Base-by-base conservation (phyloP, 1,140 invertebrate species). In the Trissolcus basalis region DNA sequence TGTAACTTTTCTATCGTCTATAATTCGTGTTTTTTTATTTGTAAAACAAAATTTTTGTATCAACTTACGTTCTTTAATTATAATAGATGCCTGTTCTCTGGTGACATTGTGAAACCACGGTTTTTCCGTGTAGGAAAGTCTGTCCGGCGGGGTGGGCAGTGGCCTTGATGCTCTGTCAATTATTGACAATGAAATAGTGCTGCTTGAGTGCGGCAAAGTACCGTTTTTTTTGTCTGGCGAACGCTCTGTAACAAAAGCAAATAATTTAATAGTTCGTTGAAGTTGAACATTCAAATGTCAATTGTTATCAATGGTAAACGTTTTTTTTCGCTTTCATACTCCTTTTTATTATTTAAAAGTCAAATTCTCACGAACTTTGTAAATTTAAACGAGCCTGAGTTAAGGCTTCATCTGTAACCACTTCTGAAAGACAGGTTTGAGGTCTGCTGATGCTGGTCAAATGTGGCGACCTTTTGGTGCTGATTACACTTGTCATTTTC, bases 101-200 rank as follows among this genome's bases (percentile, higher is more conserved):
- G 83, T 83, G 2, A 87, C 54, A 71, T 87, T 88, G 36, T 88
- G 87, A 53, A 85, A 88, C 86, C 86, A 88, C n/a, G 85, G 77
- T 49, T 82, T 84, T 12, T 88, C 86, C 15, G 78, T 59, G 55
- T 83, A 87, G 4, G 85, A 83, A 16, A 81, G 79, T 58, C 79
- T 82, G 13, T 84, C 83, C 0, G 86, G 85, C n/a, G 81, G 83
- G 1, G 81, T 85, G 19, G 87, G 86, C 35, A 88, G 50, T 27
- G 87, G 86, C 65, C 86, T 75, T 10, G 84, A 79, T 5, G 83
- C 84, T 73, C 85, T 83, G 4, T 85, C 82, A 58, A 70, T 72
- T 44, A 67, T 72, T 13, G 67, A 67, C 19, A 86, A 43, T 10
- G 86, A 83, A 14, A 79, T 76, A 7, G 69, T 85, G 27, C 81